These are phyloP conservation scores for Tyrannus savana DNA, from an alignment of 2,113 vertebrate genomes.

Conservation along the genomic window DNA sequence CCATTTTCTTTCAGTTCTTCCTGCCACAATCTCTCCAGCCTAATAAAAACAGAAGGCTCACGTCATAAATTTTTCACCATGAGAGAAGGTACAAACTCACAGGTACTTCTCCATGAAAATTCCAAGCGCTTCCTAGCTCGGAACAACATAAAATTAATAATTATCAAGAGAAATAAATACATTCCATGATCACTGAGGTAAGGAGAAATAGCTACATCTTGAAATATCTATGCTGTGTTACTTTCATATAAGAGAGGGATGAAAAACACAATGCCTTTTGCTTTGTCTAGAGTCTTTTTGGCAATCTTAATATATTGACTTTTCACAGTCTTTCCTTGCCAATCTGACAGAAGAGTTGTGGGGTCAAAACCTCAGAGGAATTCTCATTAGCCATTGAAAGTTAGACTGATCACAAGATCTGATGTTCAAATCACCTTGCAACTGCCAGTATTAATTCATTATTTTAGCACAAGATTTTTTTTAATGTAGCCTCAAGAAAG, in stretches of 20 bases:
- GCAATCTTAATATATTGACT: not conserved
- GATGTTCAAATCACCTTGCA: not conserved
- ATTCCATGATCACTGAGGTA: not conserved
- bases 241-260: not conserved
- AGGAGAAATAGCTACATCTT: not conserved
- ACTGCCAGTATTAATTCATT: not conserved
- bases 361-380: not conserved
- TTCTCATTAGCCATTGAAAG: not conserved
- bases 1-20: constrained; percentile 81
- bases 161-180: not conserved
- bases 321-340: not conserved
- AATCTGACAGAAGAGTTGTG: not conserved
- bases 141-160: not conserved
- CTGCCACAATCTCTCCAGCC: constrained; percentile 88
- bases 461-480: not conserved
- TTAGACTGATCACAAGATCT: not conserved
- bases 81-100: not conserved
- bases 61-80: not conserved
- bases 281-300: not conserved
- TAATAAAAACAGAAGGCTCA: constrained; percentile 48
- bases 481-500: not conserved
- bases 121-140: not conserved
- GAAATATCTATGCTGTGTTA: not conserved
- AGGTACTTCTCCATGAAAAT: not conserved
- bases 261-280: not conserved